These are phyloP conservation scores for Castor canadensis DNA, from an alignment of 2,113 vertebrate genomes.

Conservation along the genomic window DNA sequence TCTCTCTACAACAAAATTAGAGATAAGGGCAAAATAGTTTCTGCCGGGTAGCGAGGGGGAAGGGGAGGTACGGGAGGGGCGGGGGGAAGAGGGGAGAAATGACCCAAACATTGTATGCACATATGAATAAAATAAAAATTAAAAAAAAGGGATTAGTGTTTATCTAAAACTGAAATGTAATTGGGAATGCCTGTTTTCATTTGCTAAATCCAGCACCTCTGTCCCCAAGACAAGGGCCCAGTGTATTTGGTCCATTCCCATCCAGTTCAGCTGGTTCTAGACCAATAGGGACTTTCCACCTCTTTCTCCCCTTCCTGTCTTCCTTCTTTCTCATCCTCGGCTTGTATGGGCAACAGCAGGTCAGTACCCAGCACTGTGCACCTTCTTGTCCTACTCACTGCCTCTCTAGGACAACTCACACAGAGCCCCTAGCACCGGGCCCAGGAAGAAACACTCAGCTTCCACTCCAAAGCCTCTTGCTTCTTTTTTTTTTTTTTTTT, in stretches of 20 bases:
- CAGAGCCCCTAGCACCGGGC: background rate
- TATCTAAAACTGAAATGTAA: no score
- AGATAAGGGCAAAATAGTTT: no score
- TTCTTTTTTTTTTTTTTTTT: no score
- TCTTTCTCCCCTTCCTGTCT: background rate
- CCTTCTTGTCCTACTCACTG: background rate
- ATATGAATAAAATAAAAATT: no score
- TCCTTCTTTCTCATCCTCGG: background rate
- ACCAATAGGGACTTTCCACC: background rate
- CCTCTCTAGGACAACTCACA: background rate
- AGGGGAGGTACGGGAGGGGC: no score
- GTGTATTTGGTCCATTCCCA: background rate
- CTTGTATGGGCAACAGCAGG: background rate
- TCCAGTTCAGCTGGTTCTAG: background rate
- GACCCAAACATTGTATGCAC: no score
- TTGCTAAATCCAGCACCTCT: background rate
- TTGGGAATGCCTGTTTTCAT: no score
- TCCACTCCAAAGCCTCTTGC: background rate
- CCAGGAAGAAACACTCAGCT: background rate
- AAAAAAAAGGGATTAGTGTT: no score
- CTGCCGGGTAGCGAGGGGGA: no score
- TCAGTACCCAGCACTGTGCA: background rate
- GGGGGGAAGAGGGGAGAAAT: no score
- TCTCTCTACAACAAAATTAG: no score
- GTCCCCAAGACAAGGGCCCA: background rate